Conservation (phyloP, 1,140 invertebrate species). For the Macrobrachium rosenbergii region DNA sequence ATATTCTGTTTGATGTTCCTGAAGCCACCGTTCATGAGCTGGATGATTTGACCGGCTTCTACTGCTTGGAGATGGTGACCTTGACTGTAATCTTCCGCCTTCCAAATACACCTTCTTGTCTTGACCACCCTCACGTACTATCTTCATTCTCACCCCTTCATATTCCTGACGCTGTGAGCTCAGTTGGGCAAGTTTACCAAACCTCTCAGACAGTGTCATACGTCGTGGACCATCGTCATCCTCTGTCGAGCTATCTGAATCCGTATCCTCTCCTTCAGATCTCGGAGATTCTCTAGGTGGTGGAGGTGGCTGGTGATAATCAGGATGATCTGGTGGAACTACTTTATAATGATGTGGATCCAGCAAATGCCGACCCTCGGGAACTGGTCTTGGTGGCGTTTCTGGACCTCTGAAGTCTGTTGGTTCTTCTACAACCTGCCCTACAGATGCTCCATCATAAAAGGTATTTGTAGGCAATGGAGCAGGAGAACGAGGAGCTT, state of each 20-base stretch:
- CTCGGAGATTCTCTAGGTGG: slow-evolving; percentile 51
- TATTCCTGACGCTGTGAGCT: slow-evolving; percentile 76
- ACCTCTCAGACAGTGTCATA: slow-evolving; percentile 83
- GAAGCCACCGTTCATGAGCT: slow-evolving; percentile 53
- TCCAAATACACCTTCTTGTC: slow-evolving; percentile 65
- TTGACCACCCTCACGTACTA: slow-evolving; percentile 65
- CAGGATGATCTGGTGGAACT: slow-evolving; percentile 50
- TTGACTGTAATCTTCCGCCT: slow-evolving; percentile 51
- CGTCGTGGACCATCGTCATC: slow-evolving; percentile 68
- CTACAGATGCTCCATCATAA: slow-evolving; percentile 43
- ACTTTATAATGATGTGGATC: slow-evolving; percentile 57
- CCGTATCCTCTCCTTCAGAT: slow-evolving; percentile 56
- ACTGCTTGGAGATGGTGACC: slow-evolving; percentile 53
- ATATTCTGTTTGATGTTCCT: slow-evolving; percentile 56
- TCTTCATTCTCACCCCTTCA: slow-evolving; percentile 66
- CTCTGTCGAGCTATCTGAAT: slow-evolving; percentile 60
- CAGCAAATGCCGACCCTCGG: slow-evolving; percentile 45
- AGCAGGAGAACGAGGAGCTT: slow-evolving; percentile 30
- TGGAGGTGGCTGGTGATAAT: slow-evolving; percentile 48
- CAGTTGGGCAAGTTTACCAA: slow-evolving; percentile 92
- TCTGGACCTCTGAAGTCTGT: slow-evolving; percentile 50
- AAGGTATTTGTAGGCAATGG: slow-evolving; percentile 37
- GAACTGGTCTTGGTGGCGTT: slow-evolving; percentile 33
- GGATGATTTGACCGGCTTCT: slow-evolving; percentile 51
- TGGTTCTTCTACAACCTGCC: slow-evolving; percentile 39